Base-by-base conservation (phyloP, 2,888 invertebrate species). In the Drosophila falleni region DNA sequence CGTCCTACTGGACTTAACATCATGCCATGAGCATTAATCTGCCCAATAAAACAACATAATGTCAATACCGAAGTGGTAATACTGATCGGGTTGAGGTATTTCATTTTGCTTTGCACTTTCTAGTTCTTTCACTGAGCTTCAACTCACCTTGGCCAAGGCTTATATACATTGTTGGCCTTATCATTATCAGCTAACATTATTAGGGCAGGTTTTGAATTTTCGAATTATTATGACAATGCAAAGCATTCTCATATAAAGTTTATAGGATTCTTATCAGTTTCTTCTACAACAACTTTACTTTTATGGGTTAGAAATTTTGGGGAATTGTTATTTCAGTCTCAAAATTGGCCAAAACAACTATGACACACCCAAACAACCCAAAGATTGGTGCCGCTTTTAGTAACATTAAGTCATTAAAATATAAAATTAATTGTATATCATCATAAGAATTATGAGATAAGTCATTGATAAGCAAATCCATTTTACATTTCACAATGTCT, bases 1-100 rank as follows among this genome's bases (percentile, higher is more conserved):
- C 95, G 91, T 61, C 93, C 93, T 0, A 93, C 92, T 1, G 95
- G 94, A 46, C 93, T 93, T 81, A 94, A 71, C 82, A 95, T 86
- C 92, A 93, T 94, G 5, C 94, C 94, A 85, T 94, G 94, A 2
- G 93, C 93, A 19, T 77, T 51, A 11, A 69, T 66, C 29, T 71
- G 58, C 2, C 15, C 10, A 6, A 70, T 3, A 0, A 66, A 49
- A 37, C 56, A 58, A 9, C 53, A 50, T 0, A 67, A 6, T 3
- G 53, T 10, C 13, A 70, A 10, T 0, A 51, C 6, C 1, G 54
- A 6, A 3, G 19, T 46, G 19, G 35, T 31, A 54, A 72, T 44
- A 51, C 42, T 39, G 5, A 70, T 47, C 10, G 19, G 19, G 10
- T 47, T 56, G 4, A 53, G 47, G 53, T 50, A 56, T 23, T 49